Evolutionary conservation across 2,888 invertebrate genomes (phyloP), one percentile per base, ranked within the genome.

Genomic region (Macrosoma leucophasiata): DNA sequence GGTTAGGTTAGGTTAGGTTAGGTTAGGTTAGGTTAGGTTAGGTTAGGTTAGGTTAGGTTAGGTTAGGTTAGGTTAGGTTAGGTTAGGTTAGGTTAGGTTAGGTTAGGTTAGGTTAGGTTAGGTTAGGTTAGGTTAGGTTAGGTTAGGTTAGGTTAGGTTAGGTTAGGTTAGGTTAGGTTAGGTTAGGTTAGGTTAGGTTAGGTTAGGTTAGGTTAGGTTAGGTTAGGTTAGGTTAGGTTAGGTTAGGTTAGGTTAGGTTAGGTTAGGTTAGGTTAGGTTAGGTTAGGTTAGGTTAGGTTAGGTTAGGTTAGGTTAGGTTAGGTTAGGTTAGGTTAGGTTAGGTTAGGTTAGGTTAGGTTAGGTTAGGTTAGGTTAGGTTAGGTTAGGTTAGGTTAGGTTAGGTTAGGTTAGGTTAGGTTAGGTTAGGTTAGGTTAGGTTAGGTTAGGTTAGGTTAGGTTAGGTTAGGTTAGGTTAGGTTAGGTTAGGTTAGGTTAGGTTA

Each of bases 301-400:
- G 27, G 27, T 27, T 27, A 27, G 27, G 27, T 27, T 27, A 27
- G 27, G 27, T 27, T 27, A 27, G 27, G 27, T 27, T 27, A 17
- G 17, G 17, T 17, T 17, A 30, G 36, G 36, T 36, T 36, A 36
- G 36, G 36, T 36, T 36, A 36, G 36, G 36, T 36, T 36, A 36
- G 36, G 36, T 36, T 36, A 36, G 34, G 34, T 34, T 34, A 34
- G 34, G 34, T 23, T 23, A 23, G 23, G 23, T 23, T 23, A 23
- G 23, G 23, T 23, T 23, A 23, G 23, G 23, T 23, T 23, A 23
- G 23, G 23, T 23, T 23, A 23, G 23, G 23, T 23, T 23, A 23
- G 23, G 23, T 23, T 23, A 23, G 23, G 23, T 23, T 23, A 23
- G 23, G 23, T 23, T 23, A 23, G 23, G 23, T 23, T 23, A 23